Evolutionary conservation across 2,888 invertebrate species (phyloP), one percentile per base, ranked within the genome.

Genomic region (Noctua comes): DNA sequence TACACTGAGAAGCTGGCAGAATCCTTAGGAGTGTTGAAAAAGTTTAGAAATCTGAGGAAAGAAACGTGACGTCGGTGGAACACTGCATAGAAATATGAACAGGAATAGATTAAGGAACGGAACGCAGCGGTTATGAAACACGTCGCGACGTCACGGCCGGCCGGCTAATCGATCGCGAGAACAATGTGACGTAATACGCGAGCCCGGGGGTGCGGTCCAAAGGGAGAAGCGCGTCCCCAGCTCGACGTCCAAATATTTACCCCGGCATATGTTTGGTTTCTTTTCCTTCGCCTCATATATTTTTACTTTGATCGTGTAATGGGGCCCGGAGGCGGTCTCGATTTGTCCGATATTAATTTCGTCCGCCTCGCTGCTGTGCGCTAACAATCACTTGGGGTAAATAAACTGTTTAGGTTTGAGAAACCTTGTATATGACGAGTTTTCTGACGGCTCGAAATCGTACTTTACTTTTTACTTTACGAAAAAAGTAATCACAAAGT

Each of bases 231-330:
- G 92, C 91, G 90, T n/a, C n/a, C n/a, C n/a, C 91, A 91, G 90
- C 89, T 90, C 91, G 90, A 93, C 92, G 93, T 93, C 94, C 95
- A 96, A 96, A 97, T 96, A 96, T 96, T 96, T 96, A 94, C 94
- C 89, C 92, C 91, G 92, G 95, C 95, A 96, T 96, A 96, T 96
- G 96, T 96, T 96, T 96, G 96, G 95, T 95, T 96, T 96, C 96
- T 95, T 96, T 96, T 96, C 94, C 95, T 95, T 93, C 95, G 96
- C 95, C 94, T 96, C 96, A 96, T 96, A 96, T 96, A 96, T 96
- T 96, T 96, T 96, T 95, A 94, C 96, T 96, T 95, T 95, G 95
- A 95, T 95, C 94, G 93, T 85, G 93, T 95, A 96, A 96, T 95
- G 91, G 94, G 93, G 93, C 93, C 95, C 94, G 85, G 91, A 92